Evolutionary conservation across 2,888 invertebrate species (phyloP), one percentile per base, ranked within the genome.

Genomic region (Thereva unica): DNA sequence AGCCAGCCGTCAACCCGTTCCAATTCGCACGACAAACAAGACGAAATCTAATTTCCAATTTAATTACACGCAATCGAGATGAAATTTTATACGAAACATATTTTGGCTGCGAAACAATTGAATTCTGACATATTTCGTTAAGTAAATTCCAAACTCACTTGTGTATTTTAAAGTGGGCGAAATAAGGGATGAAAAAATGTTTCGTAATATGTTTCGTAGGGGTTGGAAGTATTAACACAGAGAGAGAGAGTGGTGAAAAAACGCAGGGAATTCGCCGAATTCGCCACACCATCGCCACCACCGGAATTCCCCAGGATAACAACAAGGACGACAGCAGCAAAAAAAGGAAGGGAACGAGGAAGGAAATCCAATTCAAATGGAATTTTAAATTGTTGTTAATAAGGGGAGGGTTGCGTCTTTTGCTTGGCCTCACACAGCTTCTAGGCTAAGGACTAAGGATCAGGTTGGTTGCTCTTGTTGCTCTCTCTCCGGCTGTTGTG

Each of bases 311-410:
- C 12, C 47, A 47, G 12, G 10, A n/a, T 5, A 23, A 23, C 23
- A 23, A 23, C 23, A 23, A 23, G 23, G 23, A 23, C 23, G 23
- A 23, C 23, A 23, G 23, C 23, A 23, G 23, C 2, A 23, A 2
- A 23, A 23, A 23, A 23, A 23, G 23, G 23, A 23, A 23, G 23
- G 23, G 23, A 23, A 23, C 23, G 23, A 23, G 10, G 47, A 50
- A 50, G 50, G 23, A 50, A 50, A 50, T 50, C 35, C 50, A 9
- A 6, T 50, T 50, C 12, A 50, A 50, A 50, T 50, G 50, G 35
- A 34, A 50, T 50, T 50, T 50, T 12, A 50, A 50, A 50, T 50
- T 50, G 50, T 50, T 34, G 7, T 8, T 50, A 50, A 50, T 50
- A 50, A 50, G 34, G 35, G 35, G 50, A 5, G 50, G 34, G 47